Evolutionary conservation across 2,797 vertebrate species (phyloP), one percentile per base, ranked within the genome.

Genomic region (Sparidentex hasta): DNA sequence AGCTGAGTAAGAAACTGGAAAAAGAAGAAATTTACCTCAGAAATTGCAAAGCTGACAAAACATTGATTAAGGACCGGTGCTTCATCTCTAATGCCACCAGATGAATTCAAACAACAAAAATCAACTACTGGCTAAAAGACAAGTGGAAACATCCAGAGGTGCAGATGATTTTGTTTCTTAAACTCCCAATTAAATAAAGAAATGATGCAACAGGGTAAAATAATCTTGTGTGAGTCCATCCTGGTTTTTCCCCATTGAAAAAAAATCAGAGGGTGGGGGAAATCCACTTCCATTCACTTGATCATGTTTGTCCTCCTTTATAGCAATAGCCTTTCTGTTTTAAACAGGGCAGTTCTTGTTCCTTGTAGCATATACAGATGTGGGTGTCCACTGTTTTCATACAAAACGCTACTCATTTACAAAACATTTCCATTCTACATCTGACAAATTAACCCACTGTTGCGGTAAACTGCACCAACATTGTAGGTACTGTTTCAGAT

Each of bases 231-330:
- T 21, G 38, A 71, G 23, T 12, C 43, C 47, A 62, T 70, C 33
- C 67, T 54, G 27, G 17, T 65, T 61, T 70, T 59, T 64, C 52
- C 33, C 25, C 21, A 56, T 25, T 64, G 27, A 17, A 61, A 73
- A 52, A 56, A 71, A 65, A 12, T 1, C 14, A n/a, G 57, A 23
- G 55, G 33, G 23, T 52, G 58, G 65, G 52, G 66, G 23, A 77
- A 77, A 68, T 65, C 66, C 65, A 56, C 50, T 54, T 57, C 16
- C 2, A 59, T 18, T 18, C 48, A 78, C 47, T 66, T 66, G 47
- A 72, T 65, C 21, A 27, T 72, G 44, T 63, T 81, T 52, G 59
- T 79, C 71, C 46, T 51, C n/a, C 29, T 61, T 72, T 29, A 63
- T 21, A 59, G 64, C 11, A 57, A 76, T 16, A 51, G 54, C 21